These are phyloP conservation scores for Cichlasoma orientale DNA, from an alignment of 2,797 vertebrate species.

Conservation along the genomic window DNA sequence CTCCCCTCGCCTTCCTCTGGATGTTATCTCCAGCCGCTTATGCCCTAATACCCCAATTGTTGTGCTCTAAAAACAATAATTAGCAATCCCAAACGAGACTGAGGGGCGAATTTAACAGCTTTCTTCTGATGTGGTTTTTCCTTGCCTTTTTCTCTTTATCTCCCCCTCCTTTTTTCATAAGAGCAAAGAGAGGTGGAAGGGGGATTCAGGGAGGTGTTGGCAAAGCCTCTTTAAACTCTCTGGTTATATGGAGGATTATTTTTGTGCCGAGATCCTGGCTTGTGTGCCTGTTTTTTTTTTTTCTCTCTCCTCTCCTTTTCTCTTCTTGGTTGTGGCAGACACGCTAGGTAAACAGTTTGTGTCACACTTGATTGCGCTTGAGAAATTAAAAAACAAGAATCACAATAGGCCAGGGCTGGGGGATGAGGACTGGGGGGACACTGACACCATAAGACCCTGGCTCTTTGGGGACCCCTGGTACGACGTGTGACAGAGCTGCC, in stretches of 20 bases:
- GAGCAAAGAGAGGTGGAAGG: conserved; percentile 69
- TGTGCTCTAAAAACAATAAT: conserved; percentile 85
- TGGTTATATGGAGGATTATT: conserved; percentile 85
- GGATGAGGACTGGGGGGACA: conserved; percentile 71
- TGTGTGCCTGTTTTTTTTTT: conserved; percentile 57
- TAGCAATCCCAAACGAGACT: conserved; percentile 80
- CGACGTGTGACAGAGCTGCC: conserved; percentile 89
- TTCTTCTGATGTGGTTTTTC: conserved; percentile 69
- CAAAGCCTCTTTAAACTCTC: conserved; percentile 85
- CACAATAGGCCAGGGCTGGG: conserved; percentile 74
- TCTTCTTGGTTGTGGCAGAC: conserved; percentile 80
- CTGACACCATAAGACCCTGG: conserved; percentile 79
- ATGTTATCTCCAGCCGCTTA: conserved; percentile 82
- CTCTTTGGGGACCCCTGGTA: conserved; percentile 90
- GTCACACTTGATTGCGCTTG: conserved; percentile 85
- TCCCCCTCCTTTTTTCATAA: conserved; percentile 66
- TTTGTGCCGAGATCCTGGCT: conserved; percentile 80
- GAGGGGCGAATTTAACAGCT: conserved; percentile 77
- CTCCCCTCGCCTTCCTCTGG: conserved; percentile 67
- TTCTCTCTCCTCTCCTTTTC: conserved; percentile 54
- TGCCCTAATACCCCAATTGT: conserved; percentile 82
- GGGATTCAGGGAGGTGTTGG: conserved; percentile 69
- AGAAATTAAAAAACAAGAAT: conserved; percentile 85
- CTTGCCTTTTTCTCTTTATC: conserved; percentile 57
- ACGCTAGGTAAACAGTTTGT: conserved; percentile 85